These are phyloP conservation scores for Sebastes iracundus DNA, from an alignment of 2,797 vertebrate genomes.

Conservation along the genomic window DNA sequence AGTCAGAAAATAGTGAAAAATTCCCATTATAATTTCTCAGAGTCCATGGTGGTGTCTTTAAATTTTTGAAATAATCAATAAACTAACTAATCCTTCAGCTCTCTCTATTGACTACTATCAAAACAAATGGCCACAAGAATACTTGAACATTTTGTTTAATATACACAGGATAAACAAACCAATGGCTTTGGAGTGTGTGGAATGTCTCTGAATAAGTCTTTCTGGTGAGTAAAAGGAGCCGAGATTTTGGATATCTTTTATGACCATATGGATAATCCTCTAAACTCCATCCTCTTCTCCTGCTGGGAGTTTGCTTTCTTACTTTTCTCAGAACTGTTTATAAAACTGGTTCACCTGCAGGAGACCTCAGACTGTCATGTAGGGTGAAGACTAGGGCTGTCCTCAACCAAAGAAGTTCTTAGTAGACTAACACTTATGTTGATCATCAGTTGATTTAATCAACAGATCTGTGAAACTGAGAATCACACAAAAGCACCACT, in stretches of 20 bases:
- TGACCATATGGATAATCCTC: conserved; percentile 66
- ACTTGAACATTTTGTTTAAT: background rate
- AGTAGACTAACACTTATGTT: too few species aligned
- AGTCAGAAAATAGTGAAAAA: background rate
- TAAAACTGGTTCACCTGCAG: background rate
- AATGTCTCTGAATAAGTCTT: background rate
- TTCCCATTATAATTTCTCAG: background rate
- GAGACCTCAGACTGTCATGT: background rate
- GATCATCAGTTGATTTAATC: too few species aligned
- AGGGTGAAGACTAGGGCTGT: background rate
- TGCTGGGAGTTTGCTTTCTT: background rate
- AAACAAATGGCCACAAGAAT: background rate
- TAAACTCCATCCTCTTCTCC: conserved; percentile 33
- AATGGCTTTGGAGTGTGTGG: background rate
- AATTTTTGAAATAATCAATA: background rate
- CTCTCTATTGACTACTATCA: background rate
- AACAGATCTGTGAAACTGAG: too few species aligned
- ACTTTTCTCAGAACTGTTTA: background rate
- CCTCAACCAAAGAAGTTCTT: too few species aligned
- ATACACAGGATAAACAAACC: background rate
- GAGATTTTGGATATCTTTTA: conserved; percentile 37
- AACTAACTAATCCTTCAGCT: background rate
- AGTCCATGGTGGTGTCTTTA: background rate
- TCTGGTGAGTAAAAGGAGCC: conserved; percentile 28
- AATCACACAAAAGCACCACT: too few species aligned